These are phyloP conservation scores for Hydriomena furcata DNA, from an alignment of 2,888 invertebrate genomes.

Conservation along the genomic window DNA sequence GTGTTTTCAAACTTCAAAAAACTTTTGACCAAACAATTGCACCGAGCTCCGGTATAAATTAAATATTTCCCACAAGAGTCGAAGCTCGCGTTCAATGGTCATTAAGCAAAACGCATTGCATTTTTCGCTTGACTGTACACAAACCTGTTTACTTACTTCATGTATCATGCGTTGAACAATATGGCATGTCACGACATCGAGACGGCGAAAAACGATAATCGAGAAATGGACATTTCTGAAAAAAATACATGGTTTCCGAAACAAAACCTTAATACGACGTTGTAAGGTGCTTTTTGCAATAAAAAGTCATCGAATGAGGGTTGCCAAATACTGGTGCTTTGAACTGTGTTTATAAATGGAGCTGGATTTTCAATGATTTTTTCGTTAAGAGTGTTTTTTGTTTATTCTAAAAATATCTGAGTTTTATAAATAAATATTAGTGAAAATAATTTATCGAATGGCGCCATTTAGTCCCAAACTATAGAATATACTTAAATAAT, in stretches of 20 bases:
- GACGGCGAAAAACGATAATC: constrained; percentile 67
- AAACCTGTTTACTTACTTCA: constrained; percentile 75
- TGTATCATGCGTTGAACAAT: constrained; percentile 77
- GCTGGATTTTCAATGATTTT: neutral
- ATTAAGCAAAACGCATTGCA: constrained; percentile 66
- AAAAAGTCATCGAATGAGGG: constrained; percentile 10
- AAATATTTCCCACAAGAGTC: constrained; percentile 53
- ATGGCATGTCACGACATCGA: constrained; percentile 78
- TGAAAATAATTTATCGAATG: too few species aligned
- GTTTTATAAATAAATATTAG: too few species aligned
- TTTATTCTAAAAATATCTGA: too few species aligned
- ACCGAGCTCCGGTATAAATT: constrained; percentile 28
- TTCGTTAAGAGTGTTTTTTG: neutral
- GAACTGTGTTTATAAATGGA: too few species aligned
- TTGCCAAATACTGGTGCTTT: constrained; percentile 5
- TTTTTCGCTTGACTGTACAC: constrained; percentile 63
- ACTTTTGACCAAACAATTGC: constrained; percentile 24
- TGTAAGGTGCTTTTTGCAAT: constrained; percentile 44
- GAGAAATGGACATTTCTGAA: constrained; percentile 58
- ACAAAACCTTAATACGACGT: constrained; percentile 51
- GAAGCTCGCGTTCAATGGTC: constrained; percentile 55
- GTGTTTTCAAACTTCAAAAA: too few species aligned
- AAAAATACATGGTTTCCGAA: constrained; percentile 43
- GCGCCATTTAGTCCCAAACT: too few species aligned
- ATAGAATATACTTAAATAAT: too few species aligned